These are phyloP conservation scores for Hydrolagus affinis DNA, from an alignment of 2,113 vertebrate genomes.

Conservation along the genomic window DNA sequence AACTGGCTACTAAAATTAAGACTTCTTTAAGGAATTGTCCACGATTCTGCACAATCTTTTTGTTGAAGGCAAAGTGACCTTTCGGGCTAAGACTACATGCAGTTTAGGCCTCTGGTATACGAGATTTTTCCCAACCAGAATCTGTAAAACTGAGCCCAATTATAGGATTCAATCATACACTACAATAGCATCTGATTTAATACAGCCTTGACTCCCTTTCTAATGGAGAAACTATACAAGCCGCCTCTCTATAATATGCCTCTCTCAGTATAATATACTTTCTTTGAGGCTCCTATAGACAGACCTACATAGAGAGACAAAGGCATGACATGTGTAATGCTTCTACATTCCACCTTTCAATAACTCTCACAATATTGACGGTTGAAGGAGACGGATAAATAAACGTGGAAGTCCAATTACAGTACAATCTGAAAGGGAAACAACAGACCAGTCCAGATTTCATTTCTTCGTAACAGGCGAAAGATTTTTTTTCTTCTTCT, in stretches of 20 bases:
- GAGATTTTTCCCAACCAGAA: too few species aligned
- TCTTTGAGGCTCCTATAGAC: neutral
- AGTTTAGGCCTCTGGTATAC: too few species aligned
- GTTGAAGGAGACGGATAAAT: neutral
- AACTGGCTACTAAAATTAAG: too few species aligned
- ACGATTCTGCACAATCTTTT: too few species aligned
- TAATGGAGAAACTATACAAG: too few species aligned
- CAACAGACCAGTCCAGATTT: neutral
- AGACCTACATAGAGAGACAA: neutral
- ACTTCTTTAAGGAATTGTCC: too few species aligned
- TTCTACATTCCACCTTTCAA: neutral
- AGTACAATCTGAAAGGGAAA: neutral
- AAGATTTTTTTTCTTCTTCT: neutral
- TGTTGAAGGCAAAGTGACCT: too few species aligned
- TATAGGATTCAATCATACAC: too few species aligned
- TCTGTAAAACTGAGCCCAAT: too few species aligned
- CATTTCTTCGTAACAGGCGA: neutral
- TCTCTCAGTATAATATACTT: neutral
- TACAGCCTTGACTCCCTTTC: too few species aligned
- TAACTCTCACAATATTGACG: neutral
- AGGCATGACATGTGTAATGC: neutral
- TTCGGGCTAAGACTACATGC: too few species aligned
- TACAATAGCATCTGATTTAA: too few species aligned
- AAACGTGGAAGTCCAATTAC: neutral
- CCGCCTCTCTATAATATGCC: neutral